Percentiles rank a stretch among this genome's conserved stretches.
Evolutionary conservation across 2,888 invertebrate genomes (phyloP).

Genomic region (Leucophenga montana): DNA sequence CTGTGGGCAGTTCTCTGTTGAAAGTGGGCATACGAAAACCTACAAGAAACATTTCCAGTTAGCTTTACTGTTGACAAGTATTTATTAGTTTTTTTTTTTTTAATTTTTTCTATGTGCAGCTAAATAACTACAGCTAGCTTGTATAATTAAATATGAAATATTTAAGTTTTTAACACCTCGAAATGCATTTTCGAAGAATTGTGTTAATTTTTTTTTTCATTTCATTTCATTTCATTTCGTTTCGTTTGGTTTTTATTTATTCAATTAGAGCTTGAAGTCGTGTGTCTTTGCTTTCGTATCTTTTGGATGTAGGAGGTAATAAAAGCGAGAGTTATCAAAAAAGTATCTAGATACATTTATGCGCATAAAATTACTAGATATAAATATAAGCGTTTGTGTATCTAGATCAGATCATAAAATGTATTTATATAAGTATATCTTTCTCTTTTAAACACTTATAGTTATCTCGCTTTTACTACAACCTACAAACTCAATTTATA

Average conservation of each 20-base stretch:
- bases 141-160: slow-evolving; percentile 7
- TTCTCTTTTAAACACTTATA: too few relatives aligned
- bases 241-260: too few relatives aligned
- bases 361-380: not conserved
- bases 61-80: not conserved
- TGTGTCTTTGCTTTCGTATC: not conserved
- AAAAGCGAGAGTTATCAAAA: slow-evolving; percentile 2
- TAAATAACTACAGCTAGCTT: not conserved
- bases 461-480: too few relatives aligned
- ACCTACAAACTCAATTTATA: too few relatives aligned
- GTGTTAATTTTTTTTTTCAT: too few relatives aligned
- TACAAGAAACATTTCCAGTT: too few relatives aligned
- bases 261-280: not conserved
- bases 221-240: too few relatives aligned
- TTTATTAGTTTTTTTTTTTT: not conserved
- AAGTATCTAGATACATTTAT: not conserved
- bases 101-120: too few relatives aligned
- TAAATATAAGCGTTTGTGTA: not conserved
- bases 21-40: too few relatives aligned
- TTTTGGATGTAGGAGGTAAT: not conserved
- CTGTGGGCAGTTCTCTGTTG: not conserved
- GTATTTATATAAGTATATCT: too few relatives aligned
- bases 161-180: slow-evolving; percentile 6
- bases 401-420: too few relatives aligned
- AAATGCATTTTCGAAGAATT: not conserved